phyloP scores from a whole-genome alignment of 2,797 vertebrate genomes.

The Orientallactaga sibirica region DNA sequence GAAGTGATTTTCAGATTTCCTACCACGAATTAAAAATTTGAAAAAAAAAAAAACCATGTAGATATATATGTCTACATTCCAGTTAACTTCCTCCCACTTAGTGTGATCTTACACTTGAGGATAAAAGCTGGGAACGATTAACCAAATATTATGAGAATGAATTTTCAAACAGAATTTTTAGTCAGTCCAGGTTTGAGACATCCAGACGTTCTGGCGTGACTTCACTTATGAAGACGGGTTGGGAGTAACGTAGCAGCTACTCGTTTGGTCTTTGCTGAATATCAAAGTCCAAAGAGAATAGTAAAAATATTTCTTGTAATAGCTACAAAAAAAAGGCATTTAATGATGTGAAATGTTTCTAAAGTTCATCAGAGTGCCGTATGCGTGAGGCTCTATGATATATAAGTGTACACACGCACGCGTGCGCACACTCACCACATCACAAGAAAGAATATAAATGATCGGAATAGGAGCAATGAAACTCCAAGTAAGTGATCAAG shows the following conservation, averaged over 20 bases:
- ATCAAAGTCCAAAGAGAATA: slow-evolving; percentile 35
- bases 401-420: not conserved
- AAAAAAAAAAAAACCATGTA: slow-evolving; percentile 5
- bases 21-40: slow-evolving; percentile 79
- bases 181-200: slow-evolving; percentile 47
- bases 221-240: slow-evolving; percentile 16
- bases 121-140: slow-evolving; percentile 25
- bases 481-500: not conserved
- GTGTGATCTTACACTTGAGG: slow-evolving; percentile 30
- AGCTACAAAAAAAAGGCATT: not conserved
- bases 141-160: slow-evolving; percentile 45
- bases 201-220: slow-evolving; percentile 4
- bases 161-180: slow-evolving; percentile 35
- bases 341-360: slow-evolving; percentile 5
- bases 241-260: not conserved
- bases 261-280: slow-evolving; percentile 17
- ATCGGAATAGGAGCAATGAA: not conserved
- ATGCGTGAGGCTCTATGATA: not conserved
- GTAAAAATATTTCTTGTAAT: slow-evolving; percentile 15
- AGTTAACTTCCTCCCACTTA: slow-evolving; percentile 49
- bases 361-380: not conserved
- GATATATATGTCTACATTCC: slow-evolving; percentile 13
- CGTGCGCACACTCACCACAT: not conserved
- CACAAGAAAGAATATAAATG: not conserved
- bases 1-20: slow-evolving; percentile 78